Conservation (phyloP, 2,888 invertebrate genomes). For the Drosophila peninsularis region DNA sequence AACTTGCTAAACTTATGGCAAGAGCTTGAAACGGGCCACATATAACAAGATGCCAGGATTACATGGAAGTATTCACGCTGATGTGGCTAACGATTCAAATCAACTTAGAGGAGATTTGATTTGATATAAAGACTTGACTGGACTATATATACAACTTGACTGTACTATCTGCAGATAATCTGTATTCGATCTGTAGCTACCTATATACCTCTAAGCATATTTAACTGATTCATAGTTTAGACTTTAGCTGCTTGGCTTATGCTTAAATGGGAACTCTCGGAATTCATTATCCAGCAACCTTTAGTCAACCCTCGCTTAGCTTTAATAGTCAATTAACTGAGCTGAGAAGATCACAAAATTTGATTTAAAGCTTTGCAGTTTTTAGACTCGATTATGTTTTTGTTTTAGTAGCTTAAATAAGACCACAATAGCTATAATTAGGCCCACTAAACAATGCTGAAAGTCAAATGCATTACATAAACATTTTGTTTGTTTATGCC, state of each 20-base stretch:
- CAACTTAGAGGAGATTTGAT: background rate
- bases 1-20: too few relatives aligned
- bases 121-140: too few relatives aligned
- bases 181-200: too few relatives aligned
- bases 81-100: background rate
- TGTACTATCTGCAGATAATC: too few relatives aligned
- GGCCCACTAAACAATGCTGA: background rate
- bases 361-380: background rate
- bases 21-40: background rate
- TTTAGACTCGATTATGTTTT: background rate
- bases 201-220: too few relatives aligned
- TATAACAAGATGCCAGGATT: background rate
- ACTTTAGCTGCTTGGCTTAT: too few relatives aligned
- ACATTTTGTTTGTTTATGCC: slow-evolving; percentile 3
- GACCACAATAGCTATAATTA: slow-evolving; percentile 5
- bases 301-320: too few relatives aligned
- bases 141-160: too few relatives aligned
- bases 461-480: slow-evolving; percentile 15
- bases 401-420: background rate
- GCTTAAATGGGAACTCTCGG: background rate
- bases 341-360: background rate
- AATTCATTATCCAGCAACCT: too few relatives aligned
- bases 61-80: background rate
- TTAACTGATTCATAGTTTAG: too few relatives aligned
- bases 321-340: background rate